A percentile compares a stretch with the other conserved stretches of the same genome.
Conservation (phyloP, 2,888 invertebrate genomes). For the Dynastes hyllus region DNA sequence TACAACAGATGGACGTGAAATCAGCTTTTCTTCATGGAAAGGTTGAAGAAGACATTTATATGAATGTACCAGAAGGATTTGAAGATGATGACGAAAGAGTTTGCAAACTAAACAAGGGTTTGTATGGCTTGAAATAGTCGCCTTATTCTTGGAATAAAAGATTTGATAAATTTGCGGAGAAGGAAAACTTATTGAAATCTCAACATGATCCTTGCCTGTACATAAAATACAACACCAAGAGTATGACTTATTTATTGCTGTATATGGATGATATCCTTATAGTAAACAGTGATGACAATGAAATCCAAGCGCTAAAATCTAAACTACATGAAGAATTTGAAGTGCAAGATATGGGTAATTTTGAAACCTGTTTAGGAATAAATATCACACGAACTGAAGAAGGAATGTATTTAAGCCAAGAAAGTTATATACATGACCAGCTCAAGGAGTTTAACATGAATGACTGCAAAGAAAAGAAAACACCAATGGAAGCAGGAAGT, state of each 20-base stretch:
- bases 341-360: slow-evolving; percentile 28
- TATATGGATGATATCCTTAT: slow-evolving; percentile 64
- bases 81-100: slow-evolving; percentile 59
- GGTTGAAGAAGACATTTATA: slow-evolving; percentile 51
- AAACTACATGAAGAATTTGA: slow-evolving; percentile 22
- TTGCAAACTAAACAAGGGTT: slow-evolving; percentile 62
- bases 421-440: slow-evolving; percentile 50
- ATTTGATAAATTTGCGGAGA: slow-evolving; percentile 60
- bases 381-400: slow-evolving; percentile 8
- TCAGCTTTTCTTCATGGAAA: slow-evolving; percentile 7
- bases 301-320: background rate
- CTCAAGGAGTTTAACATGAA: slow-evolving; percentile 27
- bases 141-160: slow-evolving; percentile 64
- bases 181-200: slow-evolving; percentile 58
- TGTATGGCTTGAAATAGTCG: slow-evolving; percentile 67
- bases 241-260: slow-evolving; percentile 59
- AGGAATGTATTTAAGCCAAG: slow-evolving; percentile 56
- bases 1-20: slow-evolving; percentile 22
- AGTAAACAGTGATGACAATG: slow-evolving; percentile 46
- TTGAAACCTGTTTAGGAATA: slow-evolving; percentile 29
- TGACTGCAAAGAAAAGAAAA: slow-evolving; percentile 16
- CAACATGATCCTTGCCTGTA: slow-evolving; percentile 63
- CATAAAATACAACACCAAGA: slow-evolving; percentile 50
- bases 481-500: slow-evolving; percentile 13
- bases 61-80: slow-evolving; percentile 64